These are phyloP conservation scores for Dicentrarchus labrax DNA, from an alignment of 2,113 vertebrate species.

Conservation along the genomic window DNA sequence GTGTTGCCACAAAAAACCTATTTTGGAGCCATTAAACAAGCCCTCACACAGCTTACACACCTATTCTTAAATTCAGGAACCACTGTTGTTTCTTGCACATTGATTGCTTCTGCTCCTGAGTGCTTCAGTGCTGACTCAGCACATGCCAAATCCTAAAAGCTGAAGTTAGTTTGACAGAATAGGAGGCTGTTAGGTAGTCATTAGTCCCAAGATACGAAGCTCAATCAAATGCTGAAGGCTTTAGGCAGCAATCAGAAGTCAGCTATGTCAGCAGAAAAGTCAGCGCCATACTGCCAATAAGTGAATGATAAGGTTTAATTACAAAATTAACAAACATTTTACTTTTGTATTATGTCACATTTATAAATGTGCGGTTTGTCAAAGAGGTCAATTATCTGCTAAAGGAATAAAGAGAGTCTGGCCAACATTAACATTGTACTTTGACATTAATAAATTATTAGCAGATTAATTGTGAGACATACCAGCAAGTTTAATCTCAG, in stretches of 20 bases:
- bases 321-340: not conserved
- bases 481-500: not conserved
- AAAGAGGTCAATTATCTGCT: not conserved
- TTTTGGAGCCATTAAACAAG: slow-evolving; percentile 17
- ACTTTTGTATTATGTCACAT: not conserved
- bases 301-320: slow-evolving; percentile 17
- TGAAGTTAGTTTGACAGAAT: slow-evolving; percentile 58
- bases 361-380: not conserved
- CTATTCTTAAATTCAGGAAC: not conserved
- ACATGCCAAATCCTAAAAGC: slow-evolving; percentile 41
- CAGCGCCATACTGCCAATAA: not conserved
- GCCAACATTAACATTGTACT: not conserved
- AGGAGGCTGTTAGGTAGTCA: slow-evolving; percentile 20
- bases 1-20: not conserved
- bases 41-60: slow-evolving; percentile 6
- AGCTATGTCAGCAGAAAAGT: slow-evolving; percentile 36
- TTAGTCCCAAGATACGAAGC: slow-evolving; percentile 27
- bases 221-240: slow-evolving; percentile 44
- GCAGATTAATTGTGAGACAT: not conserved
- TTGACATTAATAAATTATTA: not conserved
- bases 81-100: slow-evolving; percentile 11
- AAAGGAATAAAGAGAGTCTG: too few relatives aligned
- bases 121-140: slow-evolving; percentile 46
- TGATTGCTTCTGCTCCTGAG: slow-evolving; percentile 23
- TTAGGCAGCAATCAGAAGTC: slow-evolving; percentile 21